These are phyloP conservation scores for Merodon equestris DNA, from an alignment of 2,888 invertebrate genomes.

Conservation along the genomic window DNA sequence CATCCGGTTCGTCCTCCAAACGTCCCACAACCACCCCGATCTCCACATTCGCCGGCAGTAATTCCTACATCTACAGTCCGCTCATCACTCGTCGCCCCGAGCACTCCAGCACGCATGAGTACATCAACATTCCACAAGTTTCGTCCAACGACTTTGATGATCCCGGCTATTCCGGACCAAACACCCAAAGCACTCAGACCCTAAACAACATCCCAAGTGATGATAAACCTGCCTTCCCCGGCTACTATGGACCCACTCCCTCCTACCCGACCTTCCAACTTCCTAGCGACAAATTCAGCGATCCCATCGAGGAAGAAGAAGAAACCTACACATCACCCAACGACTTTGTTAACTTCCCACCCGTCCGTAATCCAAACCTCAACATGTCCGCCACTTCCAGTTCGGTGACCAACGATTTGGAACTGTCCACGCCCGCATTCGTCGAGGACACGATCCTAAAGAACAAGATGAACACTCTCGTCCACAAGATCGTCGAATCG, in stretches of 20 bases:
- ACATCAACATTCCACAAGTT: slow-evolving; percentile 71
- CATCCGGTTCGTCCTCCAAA: slow-evolving; percentile 71
- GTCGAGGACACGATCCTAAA: slow-evolving; percentile 87
- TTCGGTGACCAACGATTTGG: slow-evolving; percentile 81
- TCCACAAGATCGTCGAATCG: slow-evolving; percentile 90
- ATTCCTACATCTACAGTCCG: slow-evolving; percentile 78
- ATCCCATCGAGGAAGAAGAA: slow-evolving; percentile 72
- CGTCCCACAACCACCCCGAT: slow-evolving; percentile 73
- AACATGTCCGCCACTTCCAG: slow-evolving; percentile 83
- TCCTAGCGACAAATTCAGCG: slow-evolving; percentile 73
- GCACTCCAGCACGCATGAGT: slow-evolving; percentile 68
- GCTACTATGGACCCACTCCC: slow-evolving; percentile 78
- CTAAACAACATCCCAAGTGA: slow-evolving; percentile 74
- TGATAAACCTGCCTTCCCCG: slow-evolving; percentile 76
- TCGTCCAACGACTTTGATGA: slow-evolving; percentile 78
- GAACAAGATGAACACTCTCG: slow-evolving; percentile 89
- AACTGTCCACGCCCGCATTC: slow-evolving; percentile 88
- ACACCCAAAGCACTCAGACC: slow-evolving; percentile 72
- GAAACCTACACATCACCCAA: slow-evolving; percentile 85
- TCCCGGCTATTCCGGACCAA: slow-evolving; percentile 76
- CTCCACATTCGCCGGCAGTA: slow-evolving; percentile 72
- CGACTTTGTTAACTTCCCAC: slow-evolving; percentile 89
- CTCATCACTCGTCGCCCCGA: slow-evolving; percentile 74
- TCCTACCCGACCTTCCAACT: slow-evolving; percentile 76
- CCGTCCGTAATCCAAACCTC: slow-evolving; percentile 90